These are phyloP conservation scores for Aspidoscelis tigris DNA, from an alignment of 2,113 vertebrate genomes.

Conservation along the genomic window DNA sequence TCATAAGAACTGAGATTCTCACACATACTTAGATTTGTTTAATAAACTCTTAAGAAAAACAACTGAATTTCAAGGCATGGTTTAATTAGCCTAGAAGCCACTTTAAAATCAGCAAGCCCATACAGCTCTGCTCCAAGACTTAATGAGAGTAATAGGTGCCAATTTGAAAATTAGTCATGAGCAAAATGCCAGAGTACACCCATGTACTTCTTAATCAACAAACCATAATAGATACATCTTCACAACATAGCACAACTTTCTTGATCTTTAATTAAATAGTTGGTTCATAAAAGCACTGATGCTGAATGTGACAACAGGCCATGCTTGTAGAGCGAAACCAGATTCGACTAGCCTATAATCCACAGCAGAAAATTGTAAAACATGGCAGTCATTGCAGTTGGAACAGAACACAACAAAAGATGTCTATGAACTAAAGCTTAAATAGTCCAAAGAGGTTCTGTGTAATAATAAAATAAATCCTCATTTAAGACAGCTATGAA, in stretches of 20 bases:
- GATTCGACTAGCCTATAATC: background rate
- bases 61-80: constrained; percentile 1
- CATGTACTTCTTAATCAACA: constrained; percentile 18
- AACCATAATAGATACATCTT: background rate
- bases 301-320: background rate
- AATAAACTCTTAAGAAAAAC: background rate
- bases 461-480: constrained; percentile 13
- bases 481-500: background rate
- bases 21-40: background rate
- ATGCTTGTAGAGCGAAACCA: constrained; percentile 13
- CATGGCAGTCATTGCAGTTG: background rate
- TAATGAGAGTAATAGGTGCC: background rate
- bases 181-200: constrained; percentile 2
- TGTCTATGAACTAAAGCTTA: background rate
- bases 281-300: background rate
- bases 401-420: background rate
- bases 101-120: constrained; percentile 17
- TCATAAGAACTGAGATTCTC: background rate
- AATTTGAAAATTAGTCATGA: constrained; percentile 2
- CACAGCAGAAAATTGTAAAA: background rate
- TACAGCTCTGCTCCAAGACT: constrained; percentile 10
- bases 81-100: background rate
- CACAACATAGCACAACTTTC: background rate
- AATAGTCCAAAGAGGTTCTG: constrained; percentile 4
- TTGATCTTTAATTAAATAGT: constrained; percentile 18